Conservation (phyloP, 2,797 vertebrate species). For the Sebastolobus altivelis region DNA sequence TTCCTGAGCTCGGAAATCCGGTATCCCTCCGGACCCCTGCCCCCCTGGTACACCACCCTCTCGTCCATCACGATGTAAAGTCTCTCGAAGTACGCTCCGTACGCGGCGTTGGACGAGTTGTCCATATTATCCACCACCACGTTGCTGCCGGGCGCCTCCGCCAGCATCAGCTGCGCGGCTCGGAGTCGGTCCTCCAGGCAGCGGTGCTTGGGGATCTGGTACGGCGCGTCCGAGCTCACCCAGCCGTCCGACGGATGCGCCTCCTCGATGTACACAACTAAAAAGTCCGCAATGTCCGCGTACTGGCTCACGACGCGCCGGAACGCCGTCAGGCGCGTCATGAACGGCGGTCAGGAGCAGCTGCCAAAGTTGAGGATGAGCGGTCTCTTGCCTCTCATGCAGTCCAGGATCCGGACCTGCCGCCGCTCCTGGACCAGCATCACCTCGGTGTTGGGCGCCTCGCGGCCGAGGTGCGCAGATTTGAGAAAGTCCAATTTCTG, state of each 20-base stretch:
- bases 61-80: conserved; percentile 94
- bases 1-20: conserved; percentile 93
- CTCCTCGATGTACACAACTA: conserved; percentile 98
- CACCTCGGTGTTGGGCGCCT: conserved; percentile 96
- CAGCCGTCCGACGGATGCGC: conserved; percentile 98
- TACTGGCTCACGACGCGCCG: conserved; percentile 93
- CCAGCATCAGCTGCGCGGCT: conserved; percentile 91
- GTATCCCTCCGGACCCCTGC: conserved; percentile 96
- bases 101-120: conserved; percentile 96
- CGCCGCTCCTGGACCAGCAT: conserved; percentile 89
- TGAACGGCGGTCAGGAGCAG: conserved; percentile 99
- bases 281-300: conserved; percentile 94
- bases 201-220: conserved; percentile 94
- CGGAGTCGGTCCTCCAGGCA: conserved; percentile 94
- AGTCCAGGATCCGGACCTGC: conserved; percentile 91
- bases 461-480: conserved; percentile 90
- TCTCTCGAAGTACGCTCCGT: conserved; percentile 98
- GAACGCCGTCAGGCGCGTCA: conserved; percentile 96
- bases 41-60: conserved; percentile 94
- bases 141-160: conserved; percentile 89
- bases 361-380: conserved; percentile 98
- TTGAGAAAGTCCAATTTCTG: conserved; percentile 98
- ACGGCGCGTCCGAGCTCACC: conserved; percentile 96
- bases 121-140: conserved; percentile 97
- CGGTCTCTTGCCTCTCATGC: conserved; percentile 90